Conservation (phyloP, 2,113 vertebrate genomes). For the Odobenus rosmarus region DNA sequence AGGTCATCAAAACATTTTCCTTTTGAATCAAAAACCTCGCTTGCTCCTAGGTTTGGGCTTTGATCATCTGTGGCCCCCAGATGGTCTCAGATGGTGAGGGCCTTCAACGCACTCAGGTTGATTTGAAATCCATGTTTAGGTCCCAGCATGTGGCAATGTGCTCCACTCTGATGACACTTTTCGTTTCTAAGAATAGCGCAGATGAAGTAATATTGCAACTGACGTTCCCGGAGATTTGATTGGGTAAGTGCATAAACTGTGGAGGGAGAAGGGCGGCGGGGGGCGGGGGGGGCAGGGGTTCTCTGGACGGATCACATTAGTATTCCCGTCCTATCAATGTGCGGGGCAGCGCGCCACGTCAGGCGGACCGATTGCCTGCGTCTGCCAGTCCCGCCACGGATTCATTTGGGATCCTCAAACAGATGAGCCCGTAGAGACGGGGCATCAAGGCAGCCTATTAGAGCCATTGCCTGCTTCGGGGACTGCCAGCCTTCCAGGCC, state of each 20-base stretch:
- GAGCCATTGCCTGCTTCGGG: conserved; percentile 63
- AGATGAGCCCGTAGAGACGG: conserved; percentile 71
- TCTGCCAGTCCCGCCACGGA: conserved; percentile 87
- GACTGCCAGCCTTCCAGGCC: conserved; percentile 53
- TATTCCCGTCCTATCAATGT: conserved; percentile 90
- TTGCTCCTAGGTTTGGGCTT: background rate
- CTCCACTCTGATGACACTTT: conserved; percentile 80
- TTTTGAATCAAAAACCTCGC: background rate
- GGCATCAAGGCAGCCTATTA: conserved; percentile 60
- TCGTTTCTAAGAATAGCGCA: conserved; percentile 79
- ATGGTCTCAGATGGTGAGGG: background rate
- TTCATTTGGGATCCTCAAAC: conserved; percentile 82
- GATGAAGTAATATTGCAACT: conserved; percentile 83
- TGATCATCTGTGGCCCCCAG: background rate
- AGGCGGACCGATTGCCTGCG: conserved; percentile 88
- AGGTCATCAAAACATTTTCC: background rate
- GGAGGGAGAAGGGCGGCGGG: conserved; percentile 59
- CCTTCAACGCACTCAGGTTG: conserved; percentile 41
- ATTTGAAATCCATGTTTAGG: conserved; percentile 67
- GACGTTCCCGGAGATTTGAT: conserved; percentile 76
- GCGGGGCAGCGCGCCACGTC: conserved; percentile 88
- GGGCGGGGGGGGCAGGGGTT: conserved; percentile 10
- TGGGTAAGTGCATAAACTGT: conserved; percentile 79
- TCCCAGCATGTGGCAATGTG: conserved; percentile 74
- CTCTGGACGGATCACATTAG: conserved; percentile 86